A percentile compares a stretch with the other conserved stretches of the same genome.
Evolutionary conservation across 2,888 invertebrate species (phyloP).

Genomic region (Thysanoteuthis rhombus): DNA sequence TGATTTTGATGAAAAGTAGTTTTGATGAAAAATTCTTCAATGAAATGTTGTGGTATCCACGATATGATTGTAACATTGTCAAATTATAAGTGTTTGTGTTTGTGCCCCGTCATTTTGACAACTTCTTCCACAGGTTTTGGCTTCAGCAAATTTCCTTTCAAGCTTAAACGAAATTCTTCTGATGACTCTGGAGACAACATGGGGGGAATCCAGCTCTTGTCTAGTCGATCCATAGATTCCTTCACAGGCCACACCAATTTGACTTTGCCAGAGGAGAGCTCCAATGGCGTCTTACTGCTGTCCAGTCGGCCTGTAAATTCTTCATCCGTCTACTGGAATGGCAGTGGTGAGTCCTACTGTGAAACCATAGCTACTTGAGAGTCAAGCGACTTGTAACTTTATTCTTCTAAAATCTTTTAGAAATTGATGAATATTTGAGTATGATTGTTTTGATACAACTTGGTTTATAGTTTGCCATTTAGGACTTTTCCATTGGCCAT

Average conservation of each 20-base stretch:
- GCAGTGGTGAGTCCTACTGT: slow-evolving; percentile 27
- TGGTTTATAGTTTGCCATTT: too few species aligned
- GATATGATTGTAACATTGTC: too few species aligned
- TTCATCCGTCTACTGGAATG: neutral
- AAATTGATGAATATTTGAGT: too few species aligned
- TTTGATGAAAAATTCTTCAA: too few species aligned
- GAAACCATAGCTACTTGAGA: neutral
- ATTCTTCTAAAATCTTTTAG: too few species aligned
- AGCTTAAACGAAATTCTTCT: slow-evolving; percentile 19
- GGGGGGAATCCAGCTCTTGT: neutral
- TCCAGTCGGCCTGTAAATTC: slow-evolving; percentile 21
- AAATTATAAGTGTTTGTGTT: too few species aligned
- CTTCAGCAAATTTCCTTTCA: slow-evolving; percentile 27
- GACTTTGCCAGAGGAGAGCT: neutral
- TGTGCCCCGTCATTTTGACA: neutral
- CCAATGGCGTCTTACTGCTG: slow-evolving; percentile 23
- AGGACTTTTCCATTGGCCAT: too few species aligned
- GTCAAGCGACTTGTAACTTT: neutral
- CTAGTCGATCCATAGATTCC: slow-evolving; percentile 23
- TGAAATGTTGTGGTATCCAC: too few species aligned
- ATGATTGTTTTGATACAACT: too few species aligned
- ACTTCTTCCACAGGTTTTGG: slow-evolving; percentile 20
- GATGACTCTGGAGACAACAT: neutral
- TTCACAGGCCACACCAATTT: neutral
- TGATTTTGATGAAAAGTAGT: too few species aligned